Evolutionary conservation across 2,797 vertebrate genomes (phyloP), one percentile per base, ranked within the genome.

Genomic region (Neosilurus mollespiculum): DNA sequence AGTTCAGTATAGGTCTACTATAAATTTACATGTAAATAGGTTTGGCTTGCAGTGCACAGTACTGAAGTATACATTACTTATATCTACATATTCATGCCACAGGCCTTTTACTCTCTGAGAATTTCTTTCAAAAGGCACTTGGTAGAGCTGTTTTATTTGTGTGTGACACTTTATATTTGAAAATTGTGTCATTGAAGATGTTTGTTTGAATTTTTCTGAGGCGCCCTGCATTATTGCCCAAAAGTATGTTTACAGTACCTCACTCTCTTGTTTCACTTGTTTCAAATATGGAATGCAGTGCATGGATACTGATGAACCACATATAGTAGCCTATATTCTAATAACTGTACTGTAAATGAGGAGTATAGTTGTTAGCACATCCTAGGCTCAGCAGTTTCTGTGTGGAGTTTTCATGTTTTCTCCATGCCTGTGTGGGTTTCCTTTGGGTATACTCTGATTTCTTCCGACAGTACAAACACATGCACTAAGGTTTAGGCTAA

Each of bases 61-160:
- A 65, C 53, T 81, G 18, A 76, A 81, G 64, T 81, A 54, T 49
- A 62, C 56, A 69, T 59, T 58, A 81, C 72, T 70, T 49, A 78
- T 72, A 37, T 64, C 58, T 58, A 78, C 78, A 81, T 81, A 78
- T 61, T 86, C 53, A 86, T 80, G 51, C n/a, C 34, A 14, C 65
- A 81, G 81, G 58, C 9, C 56, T 87, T 84, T 82, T 49, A 82
- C 73, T 43, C 54, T 64, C 15, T 80, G 59, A 53, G 78, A 67
- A 81, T 84, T 80, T 58, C 66, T 54, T 65, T 79, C 59, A 85
- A 73, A 82, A 34, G 62, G 77, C 77, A 80, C 54, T 78, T 37
- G 20, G 67, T 78, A 78, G 24, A 84, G 49, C 71, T 71, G 73
- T 75, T 84, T 85, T 81, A 80, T 85, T 24, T 80, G 61, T 30